These are phyloP conservation scores for Chydorus sphaericus DNA, from an alignment of 2,888 invertebrate species.

Conservation along the genomic window DNA sequence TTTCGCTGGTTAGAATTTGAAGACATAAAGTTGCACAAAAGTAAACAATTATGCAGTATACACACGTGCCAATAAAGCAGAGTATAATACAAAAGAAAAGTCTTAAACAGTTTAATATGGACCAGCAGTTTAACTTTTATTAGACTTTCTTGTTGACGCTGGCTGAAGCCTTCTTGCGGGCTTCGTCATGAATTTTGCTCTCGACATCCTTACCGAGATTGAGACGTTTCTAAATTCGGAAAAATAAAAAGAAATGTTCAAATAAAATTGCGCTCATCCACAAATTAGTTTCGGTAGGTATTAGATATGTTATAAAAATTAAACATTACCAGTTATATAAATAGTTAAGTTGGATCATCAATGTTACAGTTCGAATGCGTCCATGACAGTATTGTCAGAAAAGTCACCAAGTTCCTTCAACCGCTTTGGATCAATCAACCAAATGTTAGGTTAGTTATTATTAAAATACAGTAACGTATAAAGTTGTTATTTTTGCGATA, in stretches of 20 bases:
- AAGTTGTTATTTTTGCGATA: too few species aligned
- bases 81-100: too few species aligned
- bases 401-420: neutral
- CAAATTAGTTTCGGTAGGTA: neutral
- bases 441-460: neutral
- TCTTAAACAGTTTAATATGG: too few species aligned
- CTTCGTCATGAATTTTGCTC: constrained; percentile 7
- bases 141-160: too few species aligned
- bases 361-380: neutral
- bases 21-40: too few species aligned
- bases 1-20: too few species aligned
- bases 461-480: neutral
- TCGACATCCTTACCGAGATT: constrained; percentile 10
- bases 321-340: neutral
- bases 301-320: neutral
- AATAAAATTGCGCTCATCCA: too few species aligned
- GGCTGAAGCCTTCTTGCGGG: too few species aligned
- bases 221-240: constrained; percentile 9
- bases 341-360: neutral
- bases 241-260: too few species aligned
- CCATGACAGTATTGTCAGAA: neutral
- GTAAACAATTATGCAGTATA: too few species aligned
- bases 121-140: too few species aligned
- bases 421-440: neutral
- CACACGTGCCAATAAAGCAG: too few species aligned